phyloP scores from a whole-genome alignment of 2,113 vertebrate genomes.

The Neolamprologus kungweensis region DNA sequence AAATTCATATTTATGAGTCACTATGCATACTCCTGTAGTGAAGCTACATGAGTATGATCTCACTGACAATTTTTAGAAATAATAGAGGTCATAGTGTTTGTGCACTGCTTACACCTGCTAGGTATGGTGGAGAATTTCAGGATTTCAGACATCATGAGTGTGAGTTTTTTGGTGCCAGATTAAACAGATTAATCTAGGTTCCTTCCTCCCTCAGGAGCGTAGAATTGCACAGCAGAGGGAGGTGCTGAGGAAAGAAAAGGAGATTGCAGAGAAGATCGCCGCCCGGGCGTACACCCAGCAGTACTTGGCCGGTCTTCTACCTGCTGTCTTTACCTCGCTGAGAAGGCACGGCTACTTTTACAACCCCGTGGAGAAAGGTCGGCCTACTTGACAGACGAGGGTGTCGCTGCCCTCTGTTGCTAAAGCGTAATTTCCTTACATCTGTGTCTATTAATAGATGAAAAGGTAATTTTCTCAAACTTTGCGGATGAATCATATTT shows the following conservation, averaged over 20 bases:
- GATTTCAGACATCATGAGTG: background rate
- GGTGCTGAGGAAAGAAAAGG: slow-evolving; percentile 69
- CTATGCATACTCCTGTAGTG: background rate
- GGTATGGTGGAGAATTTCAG: background rate
- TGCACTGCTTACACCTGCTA: background rate
- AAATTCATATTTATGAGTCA: background rate
- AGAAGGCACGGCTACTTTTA: slow-evolving; percentile 82
- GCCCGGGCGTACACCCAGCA: slow-evolving; percentile 75
- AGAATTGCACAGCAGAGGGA: slow-evolving; percentile 77
- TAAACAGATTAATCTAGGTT: background rate
- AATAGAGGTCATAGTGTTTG: background rate
- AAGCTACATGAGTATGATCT: background rate
- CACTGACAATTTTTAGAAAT: background rate
- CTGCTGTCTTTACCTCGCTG: slow-evolving; percentile 78
- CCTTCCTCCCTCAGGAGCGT: slow-evolving; percentile 64
- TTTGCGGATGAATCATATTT: background rate
- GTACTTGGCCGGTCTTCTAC: slow-evolving; percentile 83
- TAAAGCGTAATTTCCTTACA: background rate
- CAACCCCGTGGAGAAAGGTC: slow-evolving; percentile 85
- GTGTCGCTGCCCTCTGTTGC: background rate
- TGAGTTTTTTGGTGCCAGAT: background rate
- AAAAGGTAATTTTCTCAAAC: background rate
- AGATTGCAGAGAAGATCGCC: slow-evolving; percentile 81
- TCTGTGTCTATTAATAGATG: background rate
- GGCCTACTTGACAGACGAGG: background rate